phyloP scores from a whole-genome alignment of 2,797 vertebrate genomes.

The Lagothrix lagotricha region DNA sequence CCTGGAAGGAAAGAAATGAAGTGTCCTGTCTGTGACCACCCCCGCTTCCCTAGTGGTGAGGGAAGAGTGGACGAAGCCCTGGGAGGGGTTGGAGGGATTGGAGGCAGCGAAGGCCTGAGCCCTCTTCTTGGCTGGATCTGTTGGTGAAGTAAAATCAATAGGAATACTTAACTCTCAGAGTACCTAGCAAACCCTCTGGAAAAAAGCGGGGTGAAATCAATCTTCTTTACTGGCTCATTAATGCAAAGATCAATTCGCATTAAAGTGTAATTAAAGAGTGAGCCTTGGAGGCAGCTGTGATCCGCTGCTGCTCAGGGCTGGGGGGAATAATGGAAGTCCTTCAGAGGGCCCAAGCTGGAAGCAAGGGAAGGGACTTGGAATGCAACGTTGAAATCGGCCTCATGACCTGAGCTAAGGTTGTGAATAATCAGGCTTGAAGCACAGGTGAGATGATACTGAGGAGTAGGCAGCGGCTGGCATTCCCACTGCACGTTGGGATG shows the following conservation, averaged over 20 bases:
- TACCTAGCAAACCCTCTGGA: constrained; percentile 75
- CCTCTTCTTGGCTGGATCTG: constrained; percentile 61
- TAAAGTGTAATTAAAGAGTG: constrained; percentile 83
- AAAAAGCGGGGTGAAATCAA: constrained; percentile 72
- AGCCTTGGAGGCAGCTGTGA: neutral
- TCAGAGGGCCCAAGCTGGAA: neutral
- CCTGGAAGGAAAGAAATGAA: neutral
- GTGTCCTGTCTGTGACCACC: neutral
- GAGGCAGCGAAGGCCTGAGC: constrained; percentile 44
- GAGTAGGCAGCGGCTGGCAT: neutral
- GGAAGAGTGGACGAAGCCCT: neutral
- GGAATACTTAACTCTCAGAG: constrained; percentile 71
- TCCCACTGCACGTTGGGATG: neutral
- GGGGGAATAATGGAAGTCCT: neutral
- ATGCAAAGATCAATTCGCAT: constrained; percentile 82
- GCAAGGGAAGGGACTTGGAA: neutral
- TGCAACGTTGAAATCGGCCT: neutral
- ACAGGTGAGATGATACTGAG: neutral
- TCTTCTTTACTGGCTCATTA: constrained; percentile 82
- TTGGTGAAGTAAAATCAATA: constrained; percentile 78
- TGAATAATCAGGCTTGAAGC: neutral
- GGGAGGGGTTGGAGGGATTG: constrained; percentile 53
- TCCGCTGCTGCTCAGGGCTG: too few relatives aligned
- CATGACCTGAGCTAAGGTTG: neutral
- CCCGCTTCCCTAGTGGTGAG: rapidly evolving